phyloP scores from a whole-genome alignment of 2,113 vertebrate genomes.

The Mugil cephalus region DNA sequence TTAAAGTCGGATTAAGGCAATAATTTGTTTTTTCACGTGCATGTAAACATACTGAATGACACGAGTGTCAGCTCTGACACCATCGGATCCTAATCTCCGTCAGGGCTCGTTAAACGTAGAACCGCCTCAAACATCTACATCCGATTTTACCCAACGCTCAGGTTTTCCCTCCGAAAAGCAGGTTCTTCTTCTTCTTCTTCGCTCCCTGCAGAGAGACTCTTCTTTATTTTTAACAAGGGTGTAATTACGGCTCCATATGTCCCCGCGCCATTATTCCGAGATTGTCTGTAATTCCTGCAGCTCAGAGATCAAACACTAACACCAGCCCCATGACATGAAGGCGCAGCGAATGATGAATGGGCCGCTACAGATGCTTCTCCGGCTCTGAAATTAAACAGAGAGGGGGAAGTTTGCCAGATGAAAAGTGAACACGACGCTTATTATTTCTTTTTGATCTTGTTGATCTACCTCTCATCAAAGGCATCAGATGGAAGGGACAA shows the following conservation, averaged over 20 bases:
- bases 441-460: constrained; percentile 51
- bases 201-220: background rate
- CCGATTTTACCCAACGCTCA: too few species aligned
- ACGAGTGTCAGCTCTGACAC: background rate
- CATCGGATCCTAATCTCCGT: background rate
- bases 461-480: constrained; percentile 44
- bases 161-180: too few species aligned
- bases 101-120: too few species aligned
- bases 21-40: too few species aligned
- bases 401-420: constrained; percentile 40
- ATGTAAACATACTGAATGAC: too few species aligned
- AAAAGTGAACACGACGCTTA: constrained; percentile 27
- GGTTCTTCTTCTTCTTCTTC: background rate
- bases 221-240: constrained; percentile 57
- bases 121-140: too few species aligned
- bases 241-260: constrained; percentile 36
- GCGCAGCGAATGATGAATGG: constrained; percentile 21
- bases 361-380: constrained; percentile 16
- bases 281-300: constrained; percentile 43
- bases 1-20: too few species aligned
- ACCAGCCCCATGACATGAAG: constrained; percentile 22
- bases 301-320: constrained; percentile 56
- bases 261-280: constrained; percentile 25
- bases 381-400: constrained; percentile 34
- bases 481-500: constrained; percentile 10